Evolutionary conservation across 2,888 invertebrate genomes (phyloP), one percentile per base, ranked within the genome.

Genomic region (Dryomyza anilis): DNA sequence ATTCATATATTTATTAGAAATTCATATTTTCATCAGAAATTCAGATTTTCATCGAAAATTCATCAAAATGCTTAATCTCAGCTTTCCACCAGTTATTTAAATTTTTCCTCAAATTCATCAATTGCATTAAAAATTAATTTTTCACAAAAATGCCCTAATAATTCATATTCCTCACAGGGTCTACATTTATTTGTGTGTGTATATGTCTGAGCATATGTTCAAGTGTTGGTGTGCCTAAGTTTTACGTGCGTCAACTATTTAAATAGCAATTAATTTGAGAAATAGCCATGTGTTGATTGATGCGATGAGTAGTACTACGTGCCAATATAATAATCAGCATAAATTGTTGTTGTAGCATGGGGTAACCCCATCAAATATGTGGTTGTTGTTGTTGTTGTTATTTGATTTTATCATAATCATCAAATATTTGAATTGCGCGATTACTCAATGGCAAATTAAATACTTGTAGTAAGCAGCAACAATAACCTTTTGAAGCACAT

Each of bases 251-350:
- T n/a, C 39, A 43, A 43, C 43, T 30, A 48, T 63, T 63, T 62
- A 46, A 55, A 55, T 30, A 55, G 30, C 62, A 62, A 43, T 62
- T 62, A 29, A 33, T 55, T 46, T 53, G 29, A 46, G 58, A 30
- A 58, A 27, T 27, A 6, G 27, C n/a, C 14, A 50, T 50, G n/a
- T 50, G 10, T 1, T 50, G 27, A 39, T 39, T 39, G 39, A 39
- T 39, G 7, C 8, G 14, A 39, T 3, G 39, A 12, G 14, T 2
- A n/a, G 39, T n/a, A 7, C 39, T 39, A 7, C n/a, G 3, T 33
- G 7, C 33, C 7, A 7, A 33, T 33, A 50, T 50, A 23, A 27
- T 25, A 27, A 25, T 25, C 23, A 16, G 12, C 16, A 19, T 48
- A 2, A 12, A 23, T 3, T 23, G 25, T 25, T 23, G 21, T 25